Evolutionary conservation across 1,140 invertebrate species (phyloP).

Genomic region (Ceratina calcarata): DNA sequence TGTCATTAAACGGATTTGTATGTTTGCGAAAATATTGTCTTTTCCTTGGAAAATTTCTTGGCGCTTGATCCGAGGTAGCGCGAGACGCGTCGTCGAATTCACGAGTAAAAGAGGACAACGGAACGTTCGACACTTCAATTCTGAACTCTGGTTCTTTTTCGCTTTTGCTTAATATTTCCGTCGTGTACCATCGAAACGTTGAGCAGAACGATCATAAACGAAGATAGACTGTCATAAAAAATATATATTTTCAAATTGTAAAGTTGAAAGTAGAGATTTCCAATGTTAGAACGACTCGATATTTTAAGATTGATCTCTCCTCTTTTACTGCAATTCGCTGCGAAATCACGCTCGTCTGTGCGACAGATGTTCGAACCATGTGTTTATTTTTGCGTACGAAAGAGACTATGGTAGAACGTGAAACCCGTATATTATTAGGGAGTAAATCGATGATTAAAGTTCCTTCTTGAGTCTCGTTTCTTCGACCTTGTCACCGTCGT

Average conservation of each 20-base stretch:
- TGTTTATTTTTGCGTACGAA: slow-evolving; percentile 5
- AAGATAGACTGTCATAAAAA: neutral
- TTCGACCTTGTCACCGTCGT: slow-evolving; percentile 46
- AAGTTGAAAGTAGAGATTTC: neutral
- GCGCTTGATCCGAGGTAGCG: too few relatives aligned
- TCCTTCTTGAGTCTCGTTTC: slow-evolving; percentile 75
- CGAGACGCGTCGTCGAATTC: too few relatives aligned
- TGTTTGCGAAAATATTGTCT: slow-evolving; percentile 12
- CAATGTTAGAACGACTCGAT: neutral
- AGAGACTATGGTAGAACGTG: neutral
- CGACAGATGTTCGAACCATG: neutral
- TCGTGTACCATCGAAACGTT: neutral
- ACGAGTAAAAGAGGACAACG: too few relatives aligned
- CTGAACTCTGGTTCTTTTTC: neutral
- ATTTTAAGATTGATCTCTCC: neutral
- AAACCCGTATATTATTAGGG: neutral
- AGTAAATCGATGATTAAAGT: slow-evolving; percentile 67
- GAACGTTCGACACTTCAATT: too few relatives aligned
- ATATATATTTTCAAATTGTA: slow-evolving; percentile 20
- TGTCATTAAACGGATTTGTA: slow-evolving; percentile 34
- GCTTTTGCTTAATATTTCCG: neutral
- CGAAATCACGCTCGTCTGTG: slow-evolving; percentile 17
- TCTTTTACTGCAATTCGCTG: neutral
- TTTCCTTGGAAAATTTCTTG: slow-evolving; percentile 5
- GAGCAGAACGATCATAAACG: neutral